These are phyloP conservation scores for Drosophila aldrichi DNA, from an alignment of 2,888 invertebrate genomes.

Conservation along the genomic window DNA sequence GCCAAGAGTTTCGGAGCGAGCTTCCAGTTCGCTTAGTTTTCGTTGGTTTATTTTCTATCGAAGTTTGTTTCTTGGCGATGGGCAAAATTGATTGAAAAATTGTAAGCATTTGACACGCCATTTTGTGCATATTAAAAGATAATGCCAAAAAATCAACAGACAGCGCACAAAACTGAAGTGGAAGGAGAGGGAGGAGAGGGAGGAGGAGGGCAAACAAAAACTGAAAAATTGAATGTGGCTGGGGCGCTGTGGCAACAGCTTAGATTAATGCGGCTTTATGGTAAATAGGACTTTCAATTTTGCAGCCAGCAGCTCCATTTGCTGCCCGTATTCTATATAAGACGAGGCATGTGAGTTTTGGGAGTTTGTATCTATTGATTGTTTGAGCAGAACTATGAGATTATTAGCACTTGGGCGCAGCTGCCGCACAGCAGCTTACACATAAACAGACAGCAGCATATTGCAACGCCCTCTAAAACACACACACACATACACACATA, in stretches of 20 bases:
- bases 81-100: slow-evolving; percentile 73
- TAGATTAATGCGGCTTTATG: slow-evolving; percentile 66
- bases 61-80: slow-evolving; percentile 22
- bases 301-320: slow-evolving; percentile 24
- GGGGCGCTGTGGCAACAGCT: slow-evolving; percentile 64
- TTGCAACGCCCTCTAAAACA: slow-evolving; percentile 55
- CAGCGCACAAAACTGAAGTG: not conserved
- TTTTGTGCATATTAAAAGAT: slow-evolving; percentile 78
- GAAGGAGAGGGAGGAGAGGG: not conserved
- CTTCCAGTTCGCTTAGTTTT: slow-evolving; percentile 21
- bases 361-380: slow-evolving; percentile 63
- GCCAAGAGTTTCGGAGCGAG: slow-evolving; percentile 13
- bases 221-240: slow-evolving; percentile 28
- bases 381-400: slow-evolving; percentile 75
- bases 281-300: slow-evolving; percentile 61
- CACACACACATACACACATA: slow-evolving; percentile 6
- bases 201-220: slow-evolving; percentile 38
- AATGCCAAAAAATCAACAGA: slow-evolving; percentile 73
- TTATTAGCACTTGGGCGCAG: slow-evolving; percentile 83
- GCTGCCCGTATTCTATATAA: slow-evolving; percentile 11
- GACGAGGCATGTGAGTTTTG: not conserved
- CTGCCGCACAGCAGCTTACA: slow-evolving; percentile 58
- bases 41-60: slow-evolving; percentile 3
- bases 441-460: slow-evolving; percentile 36
- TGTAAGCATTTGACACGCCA: slow-evolving; percentile 74